phyloP scores from a whole-genome alignment of 2,888 invertebrate species.

The Habrosyne pyritoides region DNA sequence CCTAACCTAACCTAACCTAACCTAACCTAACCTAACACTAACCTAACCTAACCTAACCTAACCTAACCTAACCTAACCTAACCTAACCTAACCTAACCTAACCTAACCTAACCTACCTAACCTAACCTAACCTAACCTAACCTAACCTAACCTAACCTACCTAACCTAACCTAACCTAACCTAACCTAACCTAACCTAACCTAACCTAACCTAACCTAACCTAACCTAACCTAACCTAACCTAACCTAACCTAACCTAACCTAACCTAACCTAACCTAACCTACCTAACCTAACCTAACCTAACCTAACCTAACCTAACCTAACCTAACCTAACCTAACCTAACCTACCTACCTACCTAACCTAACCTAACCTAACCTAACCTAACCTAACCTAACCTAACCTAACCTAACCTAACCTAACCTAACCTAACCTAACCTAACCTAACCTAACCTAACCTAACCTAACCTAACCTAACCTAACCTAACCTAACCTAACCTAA shows the following conservation, averaged over 20 bases:
- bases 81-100: constrained; percentile 20
- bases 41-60: constrained; percentile 16
- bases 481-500: constrained; percentile 13
- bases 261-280: constrained; percentile 31
- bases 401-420: too few species aligned
- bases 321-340: constrained; percentile 29
- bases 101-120: constrained; percentile 21
- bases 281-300: constrained; percentile 30
- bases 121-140: constrained; percentile 21
- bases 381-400: too few species aligned
- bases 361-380: constrained; percentile 32
- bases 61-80: constrained; percentile 17
- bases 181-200: constrained; percentile 19
- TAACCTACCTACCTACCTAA: constrained; percentile 32
- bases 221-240: constrained; percentile 24
- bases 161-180: constrained; percentile 21
- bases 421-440: constrained; percentile 24
- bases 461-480: constrained; percentile 13
- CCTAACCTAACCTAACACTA: constrained; percentile 21
- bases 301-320: constrained; percentile 31
- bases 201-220: constrained; percentile 21
- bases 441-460: constrained; percentile 31
- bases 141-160: constrained; percentile 24
- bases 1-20: constrained; percentile 17
- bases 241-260: constrained; percentile 28